Conservation (phyloP, 2,113 vertebrate species). For the Pyrgilauda ruficollis region DNA sequence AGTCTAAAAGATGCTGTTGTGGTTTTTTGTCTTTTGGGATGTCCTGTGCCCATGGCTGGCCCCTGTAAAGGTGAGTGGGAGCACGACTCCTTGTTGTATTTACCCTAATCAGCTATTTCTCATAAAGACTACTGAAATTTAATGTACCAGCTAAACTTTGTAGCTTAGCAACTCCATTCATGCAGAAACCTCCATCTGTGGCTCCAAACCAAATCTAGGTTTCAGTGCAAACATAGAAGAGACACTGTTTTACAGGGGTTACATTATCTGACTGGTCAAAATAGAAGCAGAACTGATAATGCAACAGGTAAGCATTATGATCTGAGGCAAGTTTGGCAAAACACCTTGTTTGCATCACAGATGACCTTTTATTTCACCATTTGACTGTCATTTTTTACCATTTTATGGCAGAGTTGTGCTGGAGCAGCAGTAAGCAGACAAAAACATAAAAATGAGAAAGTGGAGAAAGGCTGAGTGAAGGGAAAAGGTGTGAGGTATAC, state of each 20-base stretch:
- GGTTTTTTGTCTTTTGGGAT: neutral
- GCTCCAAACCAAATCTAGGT: neutral
- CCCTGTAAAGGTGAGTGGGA: neutral
- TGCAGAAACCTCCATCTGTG: neutral
- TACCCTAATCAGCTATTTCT: neutral
- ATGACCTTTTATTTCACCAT: slow-evolving; percentile 23
- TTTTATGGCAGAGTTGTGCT: neutral
- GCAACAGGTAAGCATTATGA: neutral
- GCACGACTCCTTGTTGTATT: accelerated
- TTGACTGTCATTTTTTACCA: slow-evolving; percentile 8
- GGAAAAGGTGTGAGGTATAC: neutral
- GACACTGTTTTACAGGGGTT: neutral
- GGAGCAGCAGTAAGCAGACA: neutral
- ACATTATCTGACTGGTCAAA: neutral
- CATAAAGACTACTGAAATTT: neutral
- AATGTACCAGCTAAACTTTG: neutral
- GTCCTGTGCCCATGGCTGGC: neutral
- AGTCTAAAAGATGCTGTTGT: neutral
- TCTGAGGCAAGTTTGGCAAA: neutral
- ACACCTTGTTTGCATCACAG: neutral
- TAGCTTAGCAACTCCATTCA: slow-evolving; percentile 22
- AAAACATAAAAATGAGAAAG: neutral
- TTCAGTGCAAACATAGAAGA: neutral
- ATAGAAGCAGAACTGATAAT: neutral
- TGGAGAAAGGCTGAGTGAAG: neutral